Conservation (phyloP, 2,113 vertebrate species). For the Neolamprologus falcicula region DNA sequence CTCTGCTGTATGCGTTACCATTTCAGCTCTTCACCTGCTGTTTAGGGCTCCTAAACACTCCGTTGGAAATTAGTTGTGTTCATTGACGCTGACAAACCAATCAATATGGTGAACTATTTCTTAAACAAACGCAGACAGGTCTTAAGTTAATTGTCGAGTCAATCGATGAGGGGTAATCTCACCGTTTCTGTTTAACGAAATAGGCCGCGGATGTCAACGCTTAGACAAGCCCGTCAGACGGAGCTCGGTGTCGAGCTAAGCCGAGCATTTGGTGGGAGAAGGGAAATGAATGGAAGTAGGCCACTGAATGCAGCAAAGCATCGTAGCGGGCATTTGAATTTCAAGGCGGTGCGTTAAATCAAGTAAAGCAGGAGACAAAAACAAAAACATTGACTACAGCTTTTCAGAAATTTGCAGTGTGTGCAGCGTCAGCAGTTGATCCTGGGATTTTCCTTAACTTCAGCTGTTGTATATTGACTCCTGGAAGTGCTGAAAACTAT, state of each 20-base stretch:
- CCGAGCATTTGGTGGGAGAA: not conserved
- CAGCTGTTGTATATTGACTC: not conserved
- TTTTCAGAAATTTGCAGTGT: slow-evolving; percentile 19
- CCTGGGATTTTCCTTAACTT: not conserved
- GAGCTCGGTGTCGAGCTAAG: not conserved
- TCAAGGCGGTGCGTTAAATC: slow-evolving; percentile 28
- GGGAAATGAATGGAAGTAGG: slow-evolving; percentile 51
- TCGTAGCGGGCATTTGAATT: slow-evolving; percentile 39
- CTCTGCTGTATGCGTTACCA: not conserved
- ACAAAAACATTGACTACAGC: slow-evolving; percentile 20
- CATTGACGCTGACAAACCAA: slow-evolving; percentile 18
- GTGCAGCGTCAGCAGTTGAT: slow-evolving; percentile 13
- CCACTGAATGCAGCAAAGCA: slow-evolving; percentile 26
- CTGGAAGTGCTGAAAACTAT: not conserved
- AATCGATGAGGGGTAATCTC: not conserved
- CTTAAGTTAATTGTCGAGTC: slow-evolving; percentile 6
- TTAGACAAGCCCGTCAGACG: not conserved
- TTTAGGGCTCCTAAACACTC: not conserved
- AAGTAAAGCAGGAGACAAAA: slow-evolving; percentile 29
- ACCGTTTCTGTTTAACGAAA: not conserved
- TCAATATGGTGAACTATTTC: slow-evolving; percentile 22
- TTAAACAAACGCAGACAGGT: not conserved
- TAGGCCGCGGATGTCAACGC: not conserved
- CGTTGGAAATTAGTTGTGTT: slow-evolving; percentile 3
- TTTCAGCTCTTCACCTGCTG: not conserved